Conservation (phyloP, 2,113 vertebrate species). For the Peromyscus californicus region DNA sequence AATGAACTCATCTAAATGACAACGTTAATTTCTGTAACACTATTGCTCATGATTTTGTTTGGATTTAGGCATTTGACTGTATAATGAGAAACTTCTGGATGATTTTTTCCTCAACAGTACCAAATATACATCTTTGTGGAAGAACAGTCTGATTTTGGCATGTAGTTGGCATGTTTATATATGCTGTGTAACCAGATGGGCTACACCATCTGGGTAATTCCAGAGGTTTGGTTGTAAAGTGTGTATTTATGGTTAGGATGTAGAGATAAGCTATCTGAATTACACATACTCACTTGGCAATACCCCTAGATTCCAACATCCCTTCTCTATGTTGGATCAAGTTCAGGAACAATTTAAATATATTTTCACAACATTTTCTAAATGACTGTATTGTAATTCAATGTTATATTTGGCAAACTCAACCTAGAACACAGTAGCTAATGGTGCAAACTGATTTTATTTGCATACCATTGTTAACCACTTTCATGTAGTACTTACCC, state of each 20-base stretch:
- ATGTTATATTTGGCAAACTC: slow-evolving; percentile 78
- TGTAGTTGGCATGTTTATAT: slow-evolving; percentile 35
- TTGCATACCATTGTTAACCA: slow-evolving; percentile 78
- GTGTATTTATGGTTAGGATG: slow-evolving; percentile 54
- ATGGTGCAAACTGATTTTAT: slow-evolving; percentile 76
- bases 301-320: slow-evolving; percentile 35
- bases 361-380: slow-evolving; percentile 73
- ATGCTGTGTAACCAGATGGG: neutral
- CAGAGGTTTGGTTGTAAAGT: slow-evolving; percentile 39
- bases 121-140: neutral
- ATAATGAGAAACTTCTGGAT: slow-evolving; percentile 59
- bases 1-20: neutral
- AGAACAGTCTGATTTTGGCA: neutral
- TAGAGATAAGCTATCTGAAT: slow-evolving; percentile 63
- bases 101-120: neutral
- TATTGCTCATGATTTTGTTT: slow-evolving; percentile 47
- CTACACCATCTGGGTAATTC: neutral
- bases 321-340: slow-evolving; percentile 57
- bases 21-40: neutral
- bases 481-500: slow-evolving; percentile 71
- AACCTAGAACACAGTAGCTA: slow-evolving; percentile 63
- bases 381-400: slow-evolving; percentile 71
- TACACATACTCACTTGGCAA: slow-evolving; percentile 48
- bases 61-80: slow-evolving; percentile 35
- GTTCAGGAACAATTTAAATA: slow-evolving; percentile 72